Percentiles rank a stretch among this genome's conserved stretches.
These are phyloP conservation scores for Megaceryle alcyon DNA, from an alignment of 2,797 vertebrate species.

Conservation along the genomic window DNA sequence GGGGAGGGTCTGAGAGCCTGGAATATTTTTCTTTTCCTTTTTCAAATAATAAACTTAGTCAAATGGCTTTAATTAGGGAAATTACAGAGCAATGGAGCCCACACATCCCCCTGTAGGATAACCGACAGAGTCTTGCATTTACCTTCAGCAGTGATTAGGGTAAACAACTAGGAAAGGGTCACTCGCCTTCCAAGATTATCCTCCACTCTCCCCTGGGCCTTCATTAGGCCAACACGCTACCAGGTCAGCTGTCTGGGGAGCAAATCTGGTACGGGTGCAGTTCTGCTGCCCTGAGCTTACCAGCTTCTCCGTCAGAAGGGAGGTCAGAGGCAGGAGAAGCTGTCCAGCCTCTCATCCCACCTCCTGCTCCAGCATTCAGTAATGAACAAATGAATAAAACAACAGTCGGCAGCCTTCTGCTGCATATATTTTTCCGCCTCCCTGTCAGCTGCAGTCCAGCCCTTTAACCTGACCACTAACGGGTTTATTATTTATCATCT, in stretches of 20 bases:
- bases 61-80: slow-evolving; percentile 47
- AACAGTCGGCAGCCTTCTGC: background rate
- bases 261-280: background rate
- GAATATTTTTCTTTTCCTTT: background rate
- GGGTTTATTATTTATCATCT: background rate
- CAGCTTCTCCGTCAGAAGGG: background rate
- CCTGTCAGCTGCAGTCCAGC: background rate
- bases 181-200: slow-evolving; percentile 23
- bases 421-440: background rate
- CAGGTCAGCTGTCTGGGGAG: background rate
- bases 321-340: background rate
- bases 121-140: background rate
- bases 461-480: background rate
- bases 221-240: slow-evolving; percentile 6
- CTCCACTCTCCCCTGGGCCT: slow-evolving; percentile 38
- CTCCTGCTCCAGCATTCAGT: background rate
- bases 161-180: slow-evolving; percentile 37
- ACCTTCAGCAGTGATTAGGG: slow-evolving; percentile 11
- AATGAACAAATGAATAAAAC: background rate
- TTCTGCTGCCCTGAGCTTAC: background rate
- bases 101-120: background rate
- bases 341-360: background rate
- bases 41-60: background rate
- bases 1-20: background rate
- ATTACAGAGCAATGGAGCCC: background rate